These are phyloP conservation scores for Lepisosteus oculatus DNA, from an alignment of 2,113 vertebrate genomes.

Conservation along the genomic window DNA sequence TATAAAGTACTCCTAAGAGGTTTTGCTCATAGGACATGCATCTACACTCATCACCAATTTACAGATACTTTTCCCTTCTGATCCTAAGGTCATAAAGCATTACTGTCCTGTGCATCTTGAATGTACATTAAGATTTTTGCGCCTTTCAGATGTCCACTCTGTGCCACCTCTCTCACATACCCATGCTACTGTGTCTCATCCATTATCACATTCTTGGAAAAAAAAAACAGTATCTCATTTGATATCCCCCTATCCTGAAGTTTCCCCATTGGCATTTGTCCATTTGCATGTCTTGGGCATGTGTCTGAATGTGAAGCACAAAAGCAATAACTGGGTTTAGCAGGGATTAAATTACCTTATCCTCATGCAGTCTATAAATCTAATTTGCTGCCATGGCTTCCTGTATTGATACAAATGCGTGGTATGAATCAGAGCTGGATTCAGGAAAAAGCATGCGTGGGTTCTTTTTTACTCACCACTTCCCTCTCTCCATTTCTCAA, in stretches of 20 bases:
- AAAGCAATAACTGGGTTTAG: conserved; percentile 66
- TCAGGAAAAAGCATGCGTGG: conserved; percentile 64
- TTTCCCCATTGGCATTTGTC: conserved; percentile 43
- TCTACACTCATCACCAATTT: no score
- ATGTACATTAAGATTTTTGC: no score
- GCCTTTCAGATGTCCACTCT: no score
- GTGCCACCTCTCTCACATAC: no score
- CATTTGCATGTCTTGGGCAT: conserved; percentile 33
- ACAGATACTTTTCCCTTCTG: no score
- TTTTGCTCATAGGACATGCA: no score
- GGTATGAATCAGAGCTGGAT: conserved; percentile 54
- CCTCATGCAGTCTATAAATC: conserved; percentile 76
- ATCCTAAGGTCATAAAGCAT: no score
- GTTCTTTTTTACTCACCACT: conserved; percentile 55
- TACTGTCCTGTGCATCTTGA: no score
- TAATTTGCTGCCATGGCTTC: conserved; percentile 80
- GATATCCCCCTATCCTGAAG: background rate
- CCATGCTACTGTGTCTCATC: no score
- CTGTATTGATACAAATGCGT: conserved; percentile 76
- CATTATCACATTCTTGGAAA: no score
- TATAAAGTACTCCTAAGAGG: no score
- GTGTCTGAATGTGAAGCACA: conserved; percentile 49
- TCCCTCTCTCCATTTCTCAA: conserved; percentile 62
- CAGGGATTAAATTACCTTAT: conserved; percentile 76
- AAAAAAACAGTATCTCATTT: background rate